phyloP scores from a whole-genome alignment of 1,140 invertebrate species.

The Harpegnathos saltator region DNA sequence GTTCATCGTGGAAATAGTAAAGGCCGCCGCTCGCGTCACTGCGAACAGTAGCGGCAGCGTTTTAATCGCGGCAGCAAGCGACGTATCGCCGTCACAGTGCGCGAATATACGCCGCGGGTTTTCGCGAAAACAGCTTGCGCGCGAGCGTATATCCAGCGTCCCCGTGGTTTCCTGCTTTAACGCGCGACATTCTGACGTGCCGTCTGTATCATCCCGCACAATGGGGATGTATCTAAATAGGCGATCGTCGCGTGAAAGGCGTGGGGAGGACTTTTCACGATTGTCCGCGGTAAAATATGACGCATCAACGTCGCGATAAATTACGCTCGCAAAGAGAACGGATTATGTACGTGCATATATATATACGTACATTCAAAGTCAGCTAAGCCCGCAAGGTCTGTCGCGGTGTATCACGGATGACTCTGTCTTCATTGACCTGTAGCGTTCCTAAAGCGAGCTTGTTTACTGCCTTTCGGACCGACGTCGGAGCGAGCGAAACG shows the following conservation, averaged over 20 bases:
- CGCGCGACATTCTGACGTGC: constrained; percentile 40
- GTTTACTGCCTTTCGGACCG: background rate
- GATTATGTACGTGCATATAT: background rate
- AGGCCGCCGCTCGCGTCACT: no score
- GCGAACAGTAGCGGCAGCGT: no score
- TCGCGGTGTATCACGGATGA: background rate
- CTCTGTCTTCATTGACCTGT: constrained; percentile 26
- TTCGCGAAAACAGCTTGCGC: background rate
- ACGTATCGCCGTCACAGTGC: background rate
- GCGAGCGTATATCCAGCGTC: constrained; percentile 14
- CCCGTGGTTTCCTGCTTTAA: constrained; percentile 24
- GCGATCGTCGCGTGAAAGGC: constrained; percentile 40
- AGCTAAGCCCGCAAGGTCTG: constrained; percentile 12
- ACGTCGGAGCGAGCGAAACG: constrained; percentile 6
- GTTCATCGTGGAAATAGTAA: constrained; percentile 1
- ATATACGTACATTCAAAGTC: constrained; percentile 3
- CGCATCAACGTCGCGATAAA: background rate
- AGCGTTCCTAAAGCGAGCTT: constrained; percentile 2
- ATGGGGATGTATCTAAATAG: constrained; percentile 58
- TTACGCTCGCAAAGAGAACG: constrained; percentile 7
- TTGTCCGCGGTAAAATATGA: constrained; percentile 33
- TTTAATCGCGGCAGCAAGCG: constrained; percentile 8
- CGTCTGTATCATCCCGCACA: constrained; percentile 24
- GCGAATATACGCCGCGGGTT: background rate
- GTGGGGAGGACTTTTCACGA: constrained; percentile 37